Percentiles rank a stretch among this genome's conserved stretches.
These are phyloP conservation scores for Lysiphlebus fabarum DNA, from an alignment of 1,140 invertebrate genomes.

Conservation along the genomic window DNA sequence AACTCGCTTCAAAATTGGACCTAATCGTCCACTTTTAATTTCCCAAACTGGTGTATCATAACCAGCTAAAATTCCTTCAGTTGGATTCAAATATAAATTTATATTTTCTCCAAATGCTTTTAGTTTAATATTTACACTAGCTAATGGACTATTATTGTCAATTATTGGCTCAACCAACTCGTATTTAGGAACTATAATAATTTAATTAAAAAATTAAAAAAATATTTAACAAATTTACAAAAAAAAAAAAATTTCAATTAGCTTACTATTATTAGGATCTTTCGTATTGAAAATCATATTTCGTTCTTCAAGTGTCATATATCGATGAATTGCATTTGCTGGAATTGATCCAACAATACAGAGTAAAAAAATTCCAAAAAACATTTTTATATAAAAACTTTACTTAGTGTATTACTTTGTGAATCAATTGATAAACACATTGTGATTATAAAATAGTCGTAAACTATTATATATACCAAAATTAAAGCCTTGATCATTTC, in stretches of 20 bases:
- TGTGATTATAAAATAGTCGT: too few relatives aligned
- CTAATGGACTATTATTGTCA: conserved; percentile 1
- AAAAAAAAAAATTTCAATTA: neutral
- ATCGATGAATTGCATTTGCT: neutral
- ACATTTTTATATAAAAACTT: too few relatives aligned
- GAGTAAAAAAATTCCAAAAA: too few relatives aligned
- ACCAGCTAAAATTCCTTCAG: conserved; percentile 18
- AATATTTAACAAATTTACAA: neutral
- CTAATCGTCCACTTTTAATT: neutral
- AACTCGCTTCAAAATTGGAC: neutral
- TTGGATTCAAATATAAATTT: conserved; percentile 14
- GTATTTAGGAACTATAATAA: conserved; percentile 19
- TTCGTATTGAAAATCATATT: neutral
- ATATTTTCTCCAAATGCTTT: conserved; percentile 21
- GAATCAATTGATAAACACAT: too few relatives aligned
- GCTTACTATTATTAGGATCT: neutral
- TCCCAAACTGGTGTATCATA: conserved; percentile 17
- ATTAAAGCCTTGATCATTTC: too few relatives aligned
- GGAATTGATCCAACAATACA: too few relatives aligned
- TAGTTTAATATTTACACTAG: neutral
- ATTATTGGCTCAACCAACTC: conserved; percentile 14
- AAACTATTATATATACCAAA: too few relatives aligned
- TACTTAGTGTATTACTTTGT: too few relatives aligned
- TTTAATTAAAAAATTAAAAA: neutral
- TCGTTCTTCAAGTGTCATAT: conserved; percentile 1